Evolutionary conservation across 2,797 vertebrate genomes (phyloP).

Genomic region (Heterohyrax brucei): DNA sequence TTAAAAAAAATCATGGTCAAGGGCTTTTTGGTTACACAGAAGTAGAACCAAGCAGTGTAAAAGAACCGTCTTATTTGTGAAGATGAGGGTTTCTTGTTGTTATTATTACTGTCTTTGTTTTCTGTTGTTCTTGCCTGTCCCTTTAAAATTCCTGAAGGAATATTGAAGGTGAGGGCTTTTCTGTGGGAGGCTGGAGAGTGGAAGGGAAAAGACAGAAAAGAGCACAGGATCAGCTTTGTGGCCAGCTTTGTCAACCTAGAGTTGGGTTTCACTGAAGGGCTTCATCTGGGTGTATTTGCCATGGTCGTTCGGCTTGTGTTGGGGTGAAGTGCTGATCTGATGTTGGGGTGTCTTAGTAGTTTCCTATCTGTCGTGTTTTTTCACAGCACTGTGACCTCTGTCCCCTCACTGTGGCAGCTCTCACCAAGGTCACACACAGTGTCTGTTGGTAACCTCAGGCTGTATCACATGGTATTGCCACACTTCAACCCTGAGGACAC

Average conservation of each 20-base stretch:
- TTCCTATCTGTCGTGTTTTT: not conserved
- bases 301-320: not conserved
- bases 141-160: constrained; percentile 36
- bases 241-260: not conserved
- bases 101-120: not conserved
- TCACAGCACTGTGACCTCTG: not conserved
- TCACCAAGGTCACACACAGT: not conserved
- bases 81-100: constrained; percentile 25
- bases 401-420: accelerated
- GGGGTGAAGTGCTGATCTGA: not conserved
- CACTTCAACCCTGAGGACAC: not conserved
- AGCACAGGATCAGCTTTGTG: not conserved
- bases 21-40: not conserved
- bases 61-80: not conserved
- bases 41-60: not conserved
- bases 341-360: not conserved
- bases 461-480: not conserved
- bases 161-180: not conserved
- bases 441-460: not conserved
- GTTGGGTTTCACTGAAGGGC: not conserved
- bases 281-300: not conserved
- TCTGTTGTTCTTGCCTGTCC: constrained; percentile 25
- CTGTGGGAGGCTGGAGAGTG: not conserved
- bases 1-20: not conserved
- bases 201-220: no score